Evolutionary conservation across 2,113 vertebrate species (phyloP).

Genomic region (Nesospiza acunhae): DNA sequence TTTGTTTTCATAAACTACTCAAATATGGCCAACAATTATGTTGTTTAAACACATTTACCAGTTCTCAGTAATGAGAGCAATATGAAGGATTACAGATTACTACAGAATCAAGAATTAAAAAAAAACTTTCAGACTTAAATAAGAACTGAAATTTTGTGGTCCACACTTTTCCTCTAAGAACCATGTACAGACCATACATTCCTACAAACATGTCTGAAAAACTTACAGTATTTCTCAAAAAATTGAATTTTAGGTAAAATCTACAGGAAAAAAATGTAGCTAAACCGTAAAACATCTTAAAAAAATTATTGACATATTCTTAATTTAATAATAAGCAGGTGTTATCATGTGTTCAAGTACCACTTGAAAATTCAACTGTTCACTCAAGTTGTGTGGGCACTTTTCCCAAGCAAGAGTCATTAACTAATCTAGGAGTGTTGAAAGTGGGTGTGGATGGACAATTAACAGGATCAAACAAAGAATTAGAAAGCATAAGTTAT

Average conservation of each 20-base stretch:
- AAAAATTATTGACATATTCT: neutral
- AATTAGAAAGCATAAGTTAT: neutral
- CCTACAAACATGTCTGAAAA: neutral
- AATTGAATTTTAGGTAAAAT: neutral
- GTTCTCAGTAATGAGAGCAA: neutral
- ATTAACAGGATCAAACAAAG: neutral
- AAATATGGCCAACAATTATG: neutral
- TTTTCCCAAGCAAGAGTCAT: neutral
- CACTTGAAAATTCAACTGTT: neutral
- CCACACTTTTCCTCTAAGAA: neutral
- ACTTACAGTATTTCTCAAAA: neutral
- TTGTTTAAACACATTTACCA: neutral
- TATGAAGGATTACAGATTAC: neutral
- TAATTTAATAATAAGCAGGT: neutral
- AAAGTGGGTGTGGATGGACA: neutral
- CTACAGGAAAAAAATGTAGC: neutral
- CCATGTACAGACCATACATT: neutral
- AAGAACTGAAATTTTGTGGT: neutral
- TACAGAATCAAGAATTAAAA: neutral
- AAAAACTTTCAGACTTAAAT: neutral
- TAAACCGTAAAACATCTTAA: neutral
- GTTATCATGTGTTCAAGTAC: neutral
- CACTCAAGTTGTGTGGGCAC: neutral
- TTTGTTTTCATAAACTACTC: neutral
- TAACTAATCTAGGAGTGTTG: neutral